Evolutionary conservation across 1,140 invertebrate genomes (phyloP).

Genomic region (Camponotus vicinus): DNA sequence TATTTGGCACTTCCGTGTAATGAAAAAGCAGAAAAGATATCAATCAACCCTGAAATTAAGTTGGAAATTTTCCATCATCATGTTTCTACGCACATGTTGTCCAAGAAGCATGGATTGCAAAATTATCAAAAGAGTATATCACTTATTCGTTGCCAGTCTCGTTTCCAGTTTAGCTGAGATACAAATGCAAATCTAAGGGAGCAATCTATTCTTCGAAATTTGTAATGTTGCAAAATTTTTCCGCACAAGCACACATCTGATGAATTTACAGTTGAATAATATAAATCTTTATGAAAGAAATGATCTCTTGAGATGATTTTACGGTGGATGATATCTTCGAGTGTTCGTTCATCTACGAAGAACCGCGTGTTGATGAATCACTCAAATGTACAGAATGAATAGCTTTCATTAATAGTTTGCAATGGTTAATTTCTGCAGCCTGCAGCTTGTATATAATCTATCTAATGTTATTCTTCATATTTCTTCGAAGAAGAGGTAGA

Average conservation of each 20-base stretch:
- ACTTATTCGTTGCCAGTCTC: background rate
- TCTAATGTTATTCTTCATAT: background rate
- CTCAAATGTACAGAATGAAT: constrained; percentile 34
- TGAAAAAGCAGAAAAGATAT: background rate
- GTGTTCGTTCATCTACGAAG: constrained; percentile 38
- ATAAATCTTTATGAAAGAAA: constrained; percentile 12
- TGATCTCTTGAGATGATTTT: constrained; percentile 13
- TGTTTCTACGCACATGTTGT: background rate
- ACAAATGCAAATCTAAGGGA: background rate
- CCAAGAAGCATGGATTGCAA: background rate
- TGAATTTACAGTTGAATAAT: background rate
- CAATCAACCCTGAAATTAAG: background rate
- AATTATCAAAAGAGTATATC: background rate
- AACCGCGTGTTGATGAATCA: constrained; percentile 64
- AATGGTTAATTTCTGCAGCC: constrained; percentile 20
- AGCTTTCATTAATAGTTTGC: constrained; percentile 30
- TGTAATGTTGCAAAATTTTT: background rate
- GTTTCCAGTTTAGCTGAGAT: background rate
- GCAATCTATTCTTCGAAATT: background rate
- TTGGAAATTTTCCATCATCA: no score
- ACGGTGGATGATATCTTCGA: constrained; percentile 17
- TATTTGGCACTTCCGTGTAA: background rate
- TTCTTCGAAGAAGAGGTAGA: background rate
- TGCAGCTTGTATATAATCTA: background rate
- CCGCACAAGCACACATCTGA: background rate